phyloP scores from a whole-genome alignment of 2,888 invertebrate genomes.

The Papilio demoleus region DNA sequence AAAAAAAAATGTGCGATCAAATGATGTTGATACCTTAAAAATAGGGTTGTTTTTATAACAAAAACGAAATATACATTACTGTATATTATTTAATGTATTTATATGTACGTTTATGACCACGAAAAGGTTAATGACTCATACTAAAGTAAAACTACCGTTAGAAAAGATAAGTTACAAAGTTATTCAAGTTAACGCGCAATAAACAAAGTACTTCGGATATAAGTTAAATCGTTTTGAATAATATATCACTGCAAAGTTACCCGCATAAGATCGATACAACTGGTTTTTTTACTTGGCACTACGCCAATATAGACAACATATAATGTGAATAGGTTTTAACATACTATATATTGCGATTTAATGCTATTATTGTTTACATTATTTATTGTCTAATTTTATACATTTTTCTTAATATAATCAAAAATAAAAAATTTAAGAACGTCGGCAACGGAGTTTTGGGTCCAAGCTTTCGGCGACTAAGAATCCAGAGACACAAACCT shows the following conservation, averaged over 20 bases:
- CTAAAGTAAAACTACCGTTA: slow-evolving; percentile 11
- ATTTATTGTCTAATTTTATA: no score
- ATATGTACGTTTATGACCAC: slow-evolving; percentile 16
- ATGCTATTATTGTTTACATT: no score
- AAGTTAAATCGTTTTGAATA: slow-evolving; percentile 1
- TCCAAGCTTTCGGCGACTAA: no score
- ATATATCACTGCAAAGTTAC: slow-evolving; percentile 2
- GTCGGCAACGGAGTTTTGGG: no score
- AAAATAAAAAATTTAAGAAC: no score
- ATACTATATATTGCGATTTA: no score
- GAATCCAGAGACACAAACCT: no score
- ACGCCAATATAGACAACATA: slow-evolving; percentile 1
- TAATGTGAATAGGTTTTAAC: no score
- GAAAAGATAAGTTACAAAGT: slow-evolving; percentile 9
- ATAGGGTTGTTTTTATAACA: no score
- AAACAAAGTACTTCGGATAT: not conserved
- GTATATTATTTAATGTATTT: not conserved
- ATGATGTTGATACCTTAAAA: no score
- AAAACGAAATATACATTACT: not conserved
- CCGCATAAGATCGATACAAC: slow-evolving; percentile 2
- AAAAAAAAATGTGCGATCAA: no score
- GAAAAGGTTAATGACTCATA: slow-evolving; percentile 22
- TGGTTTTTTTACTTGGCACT: not conserved
- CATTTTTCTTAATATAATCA: no score
- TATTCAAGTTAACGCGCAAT: slow-evolving; percentile 12